Percentiles rank a stretch among this genome's conserved stretches.
phyloP scores from a whole-genome alignment of 2,797 vertebrate species.

The Vireo griseus region DNA sequence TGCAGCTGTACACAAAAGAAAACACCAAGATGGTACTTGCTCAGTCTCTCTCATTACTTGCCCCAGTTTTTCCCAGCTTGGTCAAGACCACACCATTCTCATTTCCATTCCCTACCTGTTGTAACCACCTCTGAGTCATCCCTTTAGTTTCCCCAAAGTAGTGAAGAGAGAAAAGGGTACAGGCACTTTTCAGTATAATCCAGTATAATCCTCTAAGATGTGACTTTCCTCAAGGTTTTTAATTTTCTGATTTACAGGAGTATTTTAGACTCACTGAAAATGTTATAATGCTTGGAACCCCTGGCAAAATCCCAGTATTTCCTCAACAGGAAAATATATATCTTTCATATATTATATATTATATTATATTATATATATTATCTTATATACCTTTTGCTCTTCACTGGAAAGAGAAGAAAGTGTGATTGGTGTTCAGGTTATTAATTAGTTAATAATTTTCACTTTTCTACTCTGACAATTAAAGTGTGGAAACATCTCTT shows the following conservation, averaged over 20 bases:
- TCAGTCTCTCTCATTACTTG: neutral
- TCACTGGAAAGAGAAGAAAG: neutral
- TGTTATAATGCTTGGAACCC: neutral
- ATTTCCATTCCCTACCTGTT: neutral
- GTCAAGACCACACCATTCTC: neutral
- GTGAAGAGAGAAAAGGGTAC: neutral
- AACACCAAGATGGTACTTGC: neutral
- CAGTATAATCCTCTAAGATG: neutral
- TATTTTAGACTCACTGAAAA: neutral
- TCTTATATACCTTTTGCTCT: neutral
- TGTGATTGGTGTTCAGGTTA: neutral
- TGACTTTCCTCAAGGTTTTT: neutral
- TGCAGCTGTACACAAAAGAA: neutral
- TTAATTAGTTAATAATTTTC: neutral
- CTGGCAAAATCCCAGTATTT: neutral
- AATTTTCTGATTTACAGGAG: neutral
- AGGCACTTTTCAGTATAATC: neutral
- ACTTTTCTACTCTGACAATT: constrained; percentile 17
- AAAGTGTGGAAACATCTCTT: neutral
- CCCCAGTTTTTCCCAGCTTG: neutral
- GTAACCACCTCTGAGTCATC: neutral
- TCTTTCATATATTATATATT: too few species aligned
- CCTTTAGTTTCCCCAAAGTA: neutral
- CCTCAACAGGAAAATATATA: neutral
- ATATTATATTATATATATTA: too few species aligned